These are phyloP conservation scores for Brassicogethes aeneus DNA, from an alignment of 2,888 invertebrate genomes.

Conservation along the genomic window DNA sequence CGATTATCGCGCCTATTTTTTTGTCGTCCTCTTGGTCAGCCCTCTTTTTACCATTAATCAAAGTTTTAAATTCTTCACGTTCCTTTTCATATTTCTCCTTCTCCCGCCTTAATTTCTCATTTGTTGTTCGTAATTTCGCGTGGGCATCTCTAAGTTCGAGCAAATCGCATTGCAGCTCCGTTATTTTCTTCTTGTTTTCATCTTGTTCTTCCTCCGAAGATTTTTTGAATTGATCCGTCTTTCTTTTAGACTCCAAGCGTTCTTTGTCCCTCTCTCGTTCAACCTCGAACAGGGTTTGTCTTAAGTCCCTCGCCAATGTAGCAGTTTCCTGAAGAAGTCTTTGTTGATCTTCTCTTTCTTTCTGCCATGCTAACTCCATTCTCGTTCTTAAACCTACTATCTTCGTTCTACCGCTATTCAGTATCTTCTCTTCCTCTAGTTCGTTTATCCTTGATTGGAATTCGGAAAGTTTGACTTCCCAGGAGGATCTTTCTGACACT, in stretches of 20 bases:
- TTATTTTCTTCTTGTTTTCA: conserved; percentile 75
- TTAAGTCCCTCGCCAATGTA: conserved; percentile 75
- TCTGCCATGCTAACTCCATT: conserved; percentile 89
- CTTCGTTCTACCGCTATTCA: conserved; percentile 75
- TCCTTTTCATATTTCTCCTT: conserved; percentile 79
- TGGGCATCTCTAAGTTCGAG: conserved; percentile 85
- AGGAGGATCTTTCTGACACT: conserved; percentile 79
- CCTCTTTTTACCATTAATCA: conserved; percentile 43
- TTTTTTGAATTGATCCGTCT: conserved; percentile 76
- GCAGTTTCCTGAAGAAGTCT: conserved; percentile 84
- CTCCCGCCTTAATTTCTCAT: conserved; percentile 81
- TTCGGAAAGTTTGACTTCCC: conserved; percentile 79
- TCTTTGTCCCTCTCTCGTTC: conserved; percentile 87
- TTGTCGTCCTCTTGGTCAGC: conserved; percentile 59
- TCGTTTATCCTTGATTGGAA: conserved; percentile 82
- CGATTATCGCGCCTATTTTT: conserved; percentile 61
- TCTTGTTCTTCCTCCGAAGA: conserved; percentile 83
- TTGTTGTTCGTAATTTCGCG: conserved; percentile 82
- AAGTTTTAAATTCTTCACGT: conserved; percentile 50
- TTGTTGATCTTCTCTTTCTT: conserved; percentile 87
- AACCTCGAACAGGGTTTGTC: conserved; percentile 82
- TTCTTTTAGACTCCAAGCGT: conserved; percentile 74
- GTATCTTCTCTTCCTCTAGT: conserved; percentile 79
- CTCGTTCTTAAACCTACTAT: conserved; percentile 79
- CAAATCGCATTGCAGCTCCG: conserved; percentile 78